Conservation (phyloP, 1,140 invertebrate species). For the Meloidogyne exigua region DNA sequence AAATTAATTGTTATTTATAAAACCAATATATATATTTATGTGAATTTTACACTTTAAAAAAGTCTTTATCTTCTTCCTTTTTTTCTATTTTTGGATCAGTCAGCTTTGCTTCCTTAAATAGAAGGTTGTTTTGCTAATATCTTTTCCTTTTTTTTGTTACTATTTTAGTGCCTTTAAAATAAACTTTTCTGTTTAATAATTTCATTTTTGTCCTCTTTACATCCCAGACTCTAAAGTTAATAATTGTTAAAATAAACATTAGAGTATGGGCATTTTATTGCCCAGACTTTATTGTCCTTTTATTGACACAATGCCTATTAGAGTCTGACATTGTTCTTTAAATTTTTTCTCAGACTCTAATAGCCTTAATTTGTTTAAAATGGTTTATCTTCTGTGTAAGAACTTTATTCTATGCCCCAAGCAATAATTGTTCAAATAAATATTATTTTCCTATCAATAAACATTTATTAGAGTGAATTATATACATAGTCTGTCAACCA, state of each 20-base stretch:
- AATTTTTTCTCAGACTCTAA: not conserved
- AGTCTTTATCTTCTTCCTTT: not conserved
- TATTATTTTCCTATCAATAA: not conserved
- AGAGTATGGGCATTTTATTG: not conserved
- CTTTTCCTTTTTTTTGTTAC: not conserved
- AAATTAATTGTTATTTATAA: too few relatives aligned
- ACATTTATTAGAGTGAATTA: not conserved
- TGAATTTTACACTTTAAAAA: too few relatives aligned
- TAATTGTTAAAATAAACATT: not conserved
- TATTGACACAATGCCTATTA: too few relatives aligned
- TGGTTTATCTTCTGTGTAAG: not conserved
- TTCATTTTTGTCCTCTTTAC: too few relatives aligned
- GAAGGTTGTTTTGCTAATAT: too few relatives aligned
- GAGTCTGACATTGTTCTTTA: not conserved
- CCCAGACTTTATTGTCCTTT: too few relatives aligned
- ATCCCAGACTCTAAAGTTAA: not conserved
- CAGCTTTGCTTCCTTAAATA: too few relatives aligned
- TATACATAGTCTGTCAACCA: not conserved
- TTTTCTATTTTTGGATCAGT: not conserved
- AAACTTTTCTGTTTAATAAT: too few relatives aligned
- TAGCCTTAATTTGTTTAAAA: not conserved
- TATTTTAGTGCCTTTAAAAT: not conserved
- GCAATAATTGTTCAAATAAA: conserved; percentile 5
- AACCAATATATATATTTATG: too few relatives aligned
- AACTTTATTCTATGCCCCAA: not conserved